Evolutionary conservation across 2,113 vertebrate species (phyloP).

Genomic region (Ctenomys sociabilis): DNA sequence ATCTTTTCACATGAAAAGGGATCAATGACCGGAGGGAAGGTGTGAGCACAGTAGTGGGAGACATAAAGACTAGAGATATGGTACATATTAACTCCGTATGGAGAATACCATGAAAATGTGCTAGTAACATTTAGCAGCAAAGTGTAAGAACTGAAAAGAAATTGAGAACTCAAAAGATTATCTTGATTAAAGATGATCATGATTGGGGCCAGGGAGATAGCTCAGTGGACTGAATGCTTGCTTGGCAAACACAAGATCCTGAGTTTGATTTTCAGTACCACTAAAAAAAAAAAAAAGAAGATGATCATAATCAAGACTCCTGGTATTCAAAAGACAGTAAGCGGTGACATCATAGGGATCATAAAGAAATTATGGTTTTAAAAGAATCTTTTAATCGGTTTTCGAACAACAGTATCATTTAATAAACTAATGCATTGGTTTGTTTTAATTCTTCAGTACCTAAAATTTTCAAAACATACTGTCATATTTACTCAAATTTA

Average conservation of each 20-base stretch:
- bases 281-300: background rate
- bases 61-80: background rate
- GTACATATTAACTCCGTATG: background rate
- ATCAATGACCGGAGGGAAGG: background rate
- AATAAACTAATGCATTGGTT: background rate
- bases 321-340: background rate
- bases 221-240: too few relatives aligned
- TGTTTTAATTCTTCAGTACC: background rate
- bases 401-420: background rate
- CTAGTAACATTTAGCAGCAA: background rate
- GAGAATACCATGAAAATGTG: background rate
- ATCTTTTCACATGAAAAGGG: background rate
- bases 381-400: background rate
- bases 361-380: background rate
- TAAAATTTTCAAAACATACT: background rate
- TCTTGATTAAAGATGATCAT: background rate
- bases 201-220: background rate
- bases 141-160: background rate
- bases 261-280: too few relatives aligned
- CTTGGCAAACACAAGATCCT: too few relatives aligned
- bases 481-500: background rate
- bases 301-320: background rate
- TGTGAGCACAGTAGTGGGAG: accelerated
- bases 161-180: background rate
- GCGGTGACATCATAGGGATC: background rate